Base-by-base conservation (phyloP, 2,113 vertebrate genomes). In the Ammodytes marinus region DNA sequence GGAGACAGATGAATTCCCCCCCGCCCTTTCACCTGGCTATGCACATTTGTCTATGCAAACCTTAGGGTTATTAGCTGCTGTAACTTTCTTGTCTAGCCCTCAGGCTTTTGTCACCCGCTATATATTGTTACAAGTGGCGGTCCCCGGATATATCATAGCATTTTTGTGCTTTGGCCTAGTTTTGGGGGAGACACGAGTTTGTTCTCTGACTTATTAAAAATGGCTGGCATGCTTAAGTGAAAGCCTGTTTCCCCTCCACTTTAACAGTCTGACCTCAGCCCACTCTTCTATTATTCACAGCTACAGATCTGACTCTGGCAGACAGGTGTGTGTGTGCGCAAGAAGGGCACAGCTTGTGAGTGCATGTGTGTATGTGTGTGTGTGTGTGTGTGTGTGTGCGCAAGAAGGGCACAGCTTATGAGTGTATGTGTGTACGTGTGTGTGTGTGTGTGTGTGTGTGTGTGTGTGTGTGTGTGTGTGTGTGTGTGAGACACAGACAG, bases 231-330 rank as follows among this genome's bases (percentile, higher is more conserved):
- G 60, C 61, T 70, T 55, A 76, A 87, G 76, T 54, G 27, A 74
- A 50, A 67, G 71, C 54, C 52, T 55, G 52, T 66, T 75, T 55
- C 19, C 15, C 27, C 49, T 17, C 43, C 59, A 82, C 79, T 90
- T 77, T 13, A 82, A 60, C 69, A 93, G 91, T 92, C 92, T 93
- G 92, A 93, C 82, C 81, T 92, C 91, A 92, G 53, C 54, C 59
- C n/a, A 19, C 77, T 85, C 64, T 67, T 93, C 57, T 60, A 92
- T 93, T 91, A 93, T 94, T 94, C 73, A 94, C 67, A 54, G 52
- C 80, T 57, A 45, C 70, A 83, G 86, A 92, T 86, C 58, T 93
- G 83, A 92, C 79, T 74, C 84, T 52, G 53, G 59, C 75, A 82
- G 89, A 92, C 91, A 89, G 77, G 88, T 81, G 71, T 87, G 82